Conservation (phyloP, 2,888 invertebrate genomes). For the Norana najaformis region DNA sequence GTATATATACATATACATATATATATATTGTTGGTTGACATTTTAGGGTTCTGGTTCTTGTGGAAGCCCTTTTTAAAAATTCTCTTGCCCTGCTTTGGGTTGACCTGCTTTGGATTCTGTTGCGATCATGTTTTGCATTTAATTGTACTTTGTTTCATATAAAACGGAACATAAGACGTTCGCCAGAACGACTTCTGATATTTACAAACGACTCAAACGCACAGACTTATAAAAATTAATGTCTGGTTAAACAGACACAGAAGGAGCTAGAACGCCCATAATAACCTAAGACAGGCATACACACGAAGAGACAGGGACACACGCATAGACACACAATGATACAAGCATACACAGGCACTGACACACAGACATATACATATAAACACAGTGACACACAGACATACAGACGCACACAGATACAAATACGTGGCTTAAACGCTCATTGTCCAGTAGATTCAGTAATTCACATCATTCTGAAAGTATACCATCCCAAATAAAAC, state of each 20-base stretch:
- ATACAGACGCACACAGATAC: too few relatives aligned
- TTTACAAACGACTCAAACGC: background rate
- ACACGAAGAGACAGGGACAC: background rate
- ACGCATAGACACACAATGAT: too few relatives aligned
- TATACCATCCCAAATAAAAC: background rate
- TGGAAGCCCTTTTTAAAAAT: too few relatives aligned
- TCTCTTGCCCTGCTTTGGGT: background rate
- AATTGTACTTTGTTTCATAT: background rate
- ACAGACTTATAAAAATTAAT: background rate
- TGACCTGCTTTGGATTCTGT: background rate
- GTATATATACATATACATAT: too few relatives aligned
- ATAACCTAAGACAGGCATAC: background rate
- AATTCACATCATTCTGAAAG: background rate
- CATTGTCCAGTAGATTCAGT: background rate
- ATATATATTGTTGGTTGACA: too few relatives aligned
- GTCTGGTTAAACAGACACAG: too few relatives aligned
- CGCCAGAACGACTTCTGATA: background rate
- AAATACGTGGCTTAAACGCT: background rate
- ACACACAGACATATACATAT: background rate
- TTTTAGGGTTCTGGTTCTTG: too few relatives aligned
- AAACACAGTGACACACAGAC: background rate
- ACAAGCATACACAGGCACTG: too few relatives aligned
- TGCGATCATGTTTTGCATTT: background rate
- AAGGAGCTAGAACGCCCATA: background rate
- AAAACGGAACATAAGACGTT: too few relatives aligned